A percentile compares a stretch with the other conserved stretches of the same genome.
phyloP scores from a whole-genome alignment of 2,113 vertebrate species.

The Pseudopipra pipra region DNA sequence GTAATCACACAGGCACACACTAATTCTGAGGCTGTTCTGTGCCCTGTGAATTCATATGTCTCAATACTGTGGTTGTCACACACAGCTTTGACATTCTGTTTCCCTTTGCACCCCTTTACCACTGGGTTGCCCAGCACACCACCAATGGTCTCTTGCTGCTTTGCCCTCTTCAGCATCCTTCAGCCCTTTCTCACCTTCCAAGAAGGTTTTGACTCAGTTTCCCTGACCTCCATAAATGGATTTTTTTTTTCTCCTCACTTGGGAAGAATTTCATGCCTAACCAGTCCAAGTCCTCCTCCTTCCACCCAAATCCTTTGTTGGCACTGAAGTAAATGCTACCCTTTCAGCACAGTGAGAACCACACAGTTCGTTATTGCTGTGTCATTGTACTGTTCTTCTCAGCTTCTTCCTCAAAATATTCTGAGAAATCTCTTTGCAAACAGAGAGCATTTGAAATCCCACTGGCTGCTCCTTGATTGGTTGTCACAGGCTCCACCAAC shows the following conservation, averaged over 20 bases:
- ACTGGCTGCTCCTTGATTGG: not conserved
- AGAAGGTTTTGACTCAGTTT: not conserved
- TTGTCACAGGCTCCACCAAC: not conserved
- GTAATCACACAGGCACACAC: too few relatives aligned
- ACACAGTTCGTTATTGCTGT: not conserved
- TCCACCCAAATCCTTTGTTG: not conserved
- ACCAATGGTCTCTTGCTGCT: fast-evolving
- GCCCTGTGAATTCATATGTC: not conserved
- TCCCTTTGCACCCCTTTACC: not conserved
- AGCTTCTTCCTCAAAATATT: not conserved
- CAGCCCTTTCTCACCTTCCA: not conserved
- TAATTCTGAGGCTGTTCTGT: not conserved
- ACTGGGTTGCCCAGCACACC: not conserved
- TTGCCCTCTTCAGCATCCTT: not conserved
- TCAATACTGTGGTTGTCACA: not conserved
- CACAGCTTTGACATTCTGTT: not conserved
- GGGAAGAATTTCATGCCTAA: not conserved
- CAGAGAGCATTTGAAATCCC: not conserved
- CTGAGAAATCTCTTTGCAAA: not conserved
- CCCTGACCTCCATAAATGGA: not conserved
- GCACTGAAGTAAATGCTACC: not conserved
- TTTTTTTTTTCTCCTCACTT: not conserved
- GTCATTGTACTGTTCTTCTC: not conserved
- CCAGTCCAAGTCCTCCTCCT: not conserved
- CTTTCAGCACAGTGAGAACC: not conserved